Base-by-base conservation (phyloP, 2,888 invertebrate genomes). In the Pecten maximus region DNA sequence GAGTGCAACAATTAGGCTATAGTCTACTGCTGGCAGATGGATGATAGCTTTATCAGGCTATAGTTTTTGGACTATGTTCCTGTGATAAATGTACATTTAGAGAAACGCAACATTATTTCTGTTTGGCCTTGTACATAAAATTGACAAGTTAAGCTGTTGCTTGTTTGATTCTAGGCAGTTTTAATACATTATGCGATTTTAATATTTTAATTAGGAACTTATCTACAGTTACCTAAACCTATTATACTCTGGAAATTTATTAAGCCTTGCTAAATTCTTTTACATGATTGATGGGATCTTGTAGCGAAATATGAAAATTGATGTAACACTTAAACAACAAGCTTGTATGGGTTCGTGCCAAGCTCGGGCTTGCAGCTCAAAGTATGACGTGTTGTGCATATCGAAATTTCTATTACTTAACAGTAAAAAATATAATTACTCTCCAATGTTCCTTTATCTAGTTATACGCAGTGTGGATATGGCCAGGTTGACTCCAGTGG, bases 261-360 rank as follows among this genome's bases (percentile, higher is more conserved):
- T 35, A 74, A 74, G 74, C 74, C 35, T 1, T 28, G 28, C 28
- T 74, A 74, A 74, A 74, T 74, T 74, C 74, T 28, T 35, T 74
- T 28, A 74, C 74, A 74, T 74, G 35, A 74, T 35, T 28, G 35
- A 74, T 35, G 35, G 28, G 74, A 74, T 74, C 74, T 35, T 74
- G 74, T 74, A 74, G 28, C 2, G 28, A 74, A 74, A 74, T 74
- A 10, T 10, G 74, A 74, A 74, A 74, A 74, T 74, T 74, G 74
- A 74, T 74, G 74, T 74, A 74, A 35, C 74, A 8, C 74, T 74
- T 74, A 10, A 28, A 28, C 35, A 74, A 74, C 74, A 74, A 74
- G 74, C 28, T 74, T 28, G 74, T 74, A 74, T 74, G 74, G 74
- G 74, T 74, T 28, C 10, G 74, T 74, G 74, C 74, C 74, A 74